phyloP scores from a whole-genome alignment of 2,888 invertebrate genomes.

The Steromphala cineraria region DNA sequence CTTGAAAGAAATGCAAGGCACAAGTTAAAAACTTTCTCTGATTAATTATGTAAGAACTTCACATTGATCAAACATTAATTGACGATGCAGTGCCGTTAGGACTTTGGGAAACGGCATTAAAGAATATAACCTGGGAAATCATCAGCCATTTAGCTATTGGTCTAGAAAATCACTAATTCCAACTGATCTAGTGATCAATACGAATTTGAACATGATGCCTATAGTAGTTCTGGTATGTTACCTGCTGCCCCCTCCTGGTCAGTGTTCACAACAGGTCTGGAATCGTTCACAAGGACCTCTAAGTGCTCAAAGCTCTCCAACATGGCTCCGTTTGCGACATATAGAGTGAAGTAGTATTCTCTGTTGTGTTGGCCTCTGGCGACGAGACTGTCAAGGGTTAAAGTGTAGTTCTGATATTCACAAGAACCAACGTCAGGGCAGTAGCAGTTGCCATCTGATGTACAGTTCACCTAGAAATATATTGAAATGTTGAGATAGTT shows the following conservation, averaged over 20 bases:
- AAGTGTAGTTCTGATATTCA: slow-evolving; percentile 35
- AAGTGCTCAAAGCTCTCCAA: slow-evolving; percentile 39
- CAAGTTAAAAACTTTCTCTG: too few relatives aligned
- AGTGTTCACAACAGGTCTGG: slow-evolving; percentile 42
- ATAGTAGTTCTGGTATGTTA: slow-evolving; percentile 17
- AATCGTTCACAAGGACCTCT: slow-evolving; percentile 44
- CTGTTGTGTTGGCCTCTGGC: slow-evolving; percentile 48
- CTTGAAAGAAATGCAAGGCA: too few relatives aligned
- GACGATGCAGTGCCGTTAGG: too few relatives aligned
- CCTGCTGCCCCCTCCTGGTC: slow-evolving; percentile 30
- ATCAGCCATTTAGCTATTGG: too few relatives aligned
- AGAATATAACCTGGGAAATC: too few relatives aligned
- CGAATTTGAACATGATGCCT: too few relatives aligned
- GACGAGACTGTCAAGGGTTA: slow-evolving; percentile 35
- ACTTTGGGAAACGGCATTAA: too few relatives aligned
- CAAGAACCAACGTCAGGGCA: slow-evolving; percentile 47
- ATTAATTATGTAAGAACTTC: too few relatives aligned
- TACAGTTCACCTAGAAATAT: not conserved
- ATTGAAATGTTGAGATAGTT: too few relatives aligned
- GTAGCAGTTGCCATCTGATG: slow-evolving; percentile 30
- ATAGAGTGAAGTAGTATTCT: slow-evolving; percentile 47
- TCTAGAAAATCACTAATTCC: too few relatives aligned
- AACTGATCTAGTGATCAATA: too few relatives aligned
- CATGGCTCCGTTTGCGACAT: slow-evolving; percentile 44
- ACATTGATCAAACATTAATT: too few relatives aligned